phyloP scores from a whole-genome alignment of 2,888 invertebrate genomes.

The Germaria angustata region DNA sequence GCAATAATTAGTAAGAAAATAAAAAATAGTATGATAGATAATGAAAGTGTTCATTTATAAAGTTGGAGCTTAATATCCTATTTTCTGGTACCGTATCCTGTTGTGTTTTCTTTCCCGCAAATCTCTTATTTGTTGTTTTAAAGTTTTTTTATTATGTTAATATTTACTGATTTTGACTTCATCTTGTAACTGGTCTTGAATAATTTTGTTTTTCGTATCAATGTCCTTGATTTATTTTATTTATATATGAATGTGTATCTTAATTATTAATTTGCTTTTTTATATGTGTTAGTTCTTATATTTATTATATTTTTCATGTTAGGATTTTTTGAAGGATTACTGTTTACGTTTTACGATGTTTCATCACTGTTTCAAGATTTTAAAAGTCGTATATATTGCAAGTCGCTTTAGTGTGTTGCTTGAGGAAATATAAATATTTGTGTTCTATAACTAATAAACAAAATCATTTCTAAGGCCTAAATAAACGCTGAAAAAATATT shows the following conservation, averaged over 20 bases:
- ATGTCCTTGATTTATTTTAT: constrained; percentile 55
- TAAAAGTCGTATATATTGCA: background rate
- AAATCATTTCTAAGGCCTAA: too few species aligned
- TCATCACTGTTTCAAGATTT: background rate
- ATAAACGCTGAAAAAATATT: too few species aligned
- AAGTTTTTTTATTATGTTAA: constrained; percentile 36
- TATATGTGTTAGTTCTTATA: background rate
- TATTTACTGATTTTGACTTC: constrained; percentile 44
- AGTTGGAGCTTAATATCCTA: constrained; percentile 60
- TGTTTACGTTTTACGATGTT: too few species aligned
- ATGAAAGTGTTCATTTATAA: constrained; percentile 68
- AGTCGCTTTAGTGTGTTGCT: background rate
- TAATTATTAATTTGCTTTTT: too few species aligned
- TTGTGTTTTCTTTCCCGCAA: constrained; percentile 17
- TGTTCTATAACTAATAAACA: background rate
- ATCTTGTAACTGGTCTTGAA: background rate
- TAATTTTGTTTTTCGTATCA: constrained; percentile 18
- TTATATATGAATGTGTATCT: too few species aligned
- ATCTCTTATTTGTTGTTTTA: background rate
- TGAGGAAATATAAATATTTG: background rate
- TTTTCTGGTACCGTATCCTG: constrained; percentile 26
- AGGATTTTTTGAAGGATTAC: background rate
- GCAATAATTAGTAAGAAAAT: constrained; percentile 10
- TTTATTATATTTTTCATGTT: constrained; percentile 25
- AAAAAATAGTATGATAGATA: constrained; percentile 55